phyloP scores from a whole-genome alignment of 1,140 invertebrate genomes.

The Sycobia sp. region DNA sequence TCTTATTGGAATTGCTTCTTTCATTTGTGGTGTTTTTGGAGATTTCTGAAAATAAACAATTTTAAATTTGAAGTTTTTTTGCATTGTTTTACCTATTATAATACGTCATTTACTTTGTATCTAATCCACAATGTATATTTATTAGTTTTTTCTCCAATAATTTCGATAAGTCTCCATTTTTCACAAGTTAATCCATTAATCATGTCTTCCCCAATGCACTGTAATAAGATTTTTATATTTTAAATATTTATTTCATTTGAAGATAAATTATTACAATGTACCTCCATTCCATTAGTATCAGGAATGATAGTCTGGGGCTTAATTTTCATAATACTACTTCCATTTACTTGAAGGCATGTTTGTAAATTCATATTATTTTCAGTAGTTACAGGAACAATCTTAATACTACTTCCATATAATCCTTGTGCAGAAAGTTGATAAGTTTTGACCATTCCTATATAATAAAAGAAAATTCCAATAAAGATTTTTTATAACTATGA shows the following conservation, averaged over 20 bases:
- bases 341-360: constrained; percentile 87
- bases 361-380: constrained; percentile 71
- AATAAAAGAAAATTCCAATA: neutral
- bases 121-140: constrained; percentile 87
- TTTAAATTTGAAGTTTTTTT: neutral
- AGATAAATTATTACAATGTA: constrained; percentile 42
- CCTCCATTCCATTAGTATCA: constrained; percentile 78
- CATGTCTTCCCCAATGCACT: constrained; percentile 66
- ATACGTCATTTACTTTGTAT: constrained; percentile 63
- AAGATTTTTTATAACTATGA: constrained; percentile 12
- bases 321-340: constrained; percentile 68
- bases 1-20: constrained; percentile 69
- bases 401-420: constrained; percentile 75
- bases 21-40: constrained; percentile 46
- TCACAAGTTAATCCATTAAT: constrained; percentile 71
- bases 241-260: constrained; percentile 30
- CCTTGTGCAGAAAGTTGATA: constrained; percentile 75
- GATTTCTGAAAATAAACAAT: constrained; percentile 46
- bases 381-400: constrained; percentile 86
- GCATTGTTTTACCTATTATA: neutral
- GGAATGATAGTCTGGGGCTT: constrained; percentile 81
- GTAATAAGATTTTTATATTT: constrained; percentile 8
- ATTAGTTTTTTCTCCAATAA: constrained; percentile 78
- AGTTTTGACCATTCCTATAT: constrained; percentile 81
- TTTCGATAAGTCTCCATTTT: constrained; percentile 75